A percentile compares a stretch with the other conserved stretches of the same genome.
Conservation (phyloP, 2,113 vertebrate species). For the Cavia aperea region DNA sequence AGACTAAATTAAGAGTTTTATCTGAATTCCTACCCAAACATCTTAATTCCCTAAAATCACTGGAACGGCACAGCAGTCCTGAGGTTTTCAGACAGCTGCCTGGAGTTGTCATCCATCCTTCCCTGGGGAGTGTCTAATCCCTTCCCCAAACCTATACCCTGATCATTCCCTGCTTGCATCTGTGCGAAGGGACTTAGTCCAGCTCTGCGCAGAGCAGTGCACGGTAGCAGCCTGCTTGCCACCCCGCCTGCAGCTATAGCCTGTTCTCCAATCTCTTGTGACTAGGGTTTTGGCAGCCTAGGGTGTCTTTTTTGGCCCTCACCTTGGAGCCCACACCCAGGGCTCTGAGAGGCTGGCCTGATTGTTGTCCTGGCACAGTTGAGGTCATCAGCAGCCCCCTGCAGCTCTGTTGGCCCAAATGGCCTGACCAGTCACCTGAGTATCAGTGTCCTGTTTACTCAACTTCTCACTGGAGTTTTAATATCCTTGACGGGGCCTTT, state of each 20-base stretch:
- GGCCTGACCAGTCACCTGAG: background rate
- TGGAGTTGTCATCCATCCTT: slow-evolving; percentile 34
- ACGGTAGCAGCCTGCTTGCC: background rate
- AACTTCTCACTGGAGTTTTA: background rate
- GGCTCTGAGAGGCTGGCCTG: background rate
- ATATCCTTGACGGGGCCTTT: background rate
- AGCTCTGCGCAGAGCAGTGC: background rate
- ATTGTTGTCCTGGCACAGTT: background rate
- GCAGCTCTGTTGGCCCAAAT: background rate
- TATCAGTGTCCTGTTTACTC: background rate
- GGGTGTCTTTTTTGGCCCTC: background rate
- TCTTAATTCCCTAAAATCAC: slow-evolving; percentile 62
- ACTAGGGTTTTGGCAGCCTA: background rate
- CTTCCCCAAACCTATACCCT: background rate
- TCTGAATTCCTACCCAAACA: slow-evolving; percentile 58
- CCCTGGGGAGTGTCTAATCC: slow-evolving; percentile 47
- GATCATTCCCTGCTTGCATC: background rate
- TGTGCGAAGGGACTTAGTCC: background rate
- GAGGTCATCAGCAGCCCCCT: background rate
- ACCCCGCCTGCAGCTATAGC: rapidly evolving
- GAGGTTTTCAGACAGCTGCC: slow-evolving; percentile 56
- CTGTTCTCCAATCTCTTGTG: background rate
- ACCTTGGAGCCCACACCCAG: background rate
- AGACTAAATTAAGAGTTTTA: slow-evolving; percentile 53
- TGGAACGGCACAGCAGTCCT: slow-evolving; percentile 31